These are phyloP conservation scores for Diorhabda elongata DNA, from an alignment of 1,140 invertebrate species.

Conservation along the genomic window DNA sequence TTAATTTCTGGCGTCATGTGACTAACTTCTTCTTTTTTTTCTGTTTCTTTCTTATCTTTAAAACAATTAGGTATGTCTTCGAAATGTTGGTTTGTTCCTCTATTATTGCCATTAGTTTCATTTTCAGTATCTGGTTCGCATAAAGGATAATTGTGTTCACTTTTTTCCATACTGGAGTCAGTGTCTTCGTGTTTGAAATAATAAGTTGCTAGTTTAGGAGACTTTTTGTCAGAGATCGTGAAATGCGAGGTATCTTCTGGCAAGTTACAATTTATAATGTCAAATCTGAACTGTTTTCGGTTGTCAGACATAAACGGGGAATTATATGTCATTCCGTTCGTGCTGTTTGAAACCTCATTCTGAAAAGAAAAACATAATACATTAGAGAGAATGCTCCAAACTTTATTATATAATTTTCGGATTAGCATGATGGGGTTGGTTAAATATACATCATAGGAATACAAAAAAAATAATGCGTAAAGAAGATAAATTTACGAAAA, in stretches of 20 bases:
- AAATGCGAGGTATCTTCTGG: conserved; percentile 33
- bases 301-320: conserved; percentile 4
- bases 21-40: conserved; percentile 43
- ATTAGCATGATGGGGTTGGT: too few relatives aligned
- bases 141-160: conserved; percentile 14
- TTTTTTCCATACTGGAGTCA: conserved; percentile 62
- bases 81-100: too few relatives aligned
- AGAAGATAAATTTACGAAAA: too few relatives aligned
- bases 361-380: conserved; percentile 4
- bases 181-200: conserved; percentile 82
- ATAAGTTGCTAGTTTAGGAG: conserved; percentile 76
- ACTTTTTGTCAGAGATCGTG: conserved; percentile 58
- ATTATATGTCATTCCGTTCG: neutral
- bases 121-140: conserved; percentile 48
- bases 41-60: too few relatives aligned
- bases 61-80: too few relatives aligned
- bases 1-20: conserved; percentile 42
- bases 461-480: too few relatives aligned
- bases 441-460: too few relatives aligned
- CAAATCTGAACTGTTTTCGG: conserved; percentile 16
- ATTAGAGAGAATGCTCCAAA: too few relatives aligned
- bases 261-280: conserved; percentile 10
- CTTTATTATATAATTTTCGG: too few relatives aligned
- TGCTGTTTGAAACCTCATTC: conserved; percentile 5
- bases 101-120: conserved; percentile 31